Evolutionary conservation across 2,888 invertebrate genomes (phyloP).

Genomic region (Choristoneura rosaceana): DNA sequence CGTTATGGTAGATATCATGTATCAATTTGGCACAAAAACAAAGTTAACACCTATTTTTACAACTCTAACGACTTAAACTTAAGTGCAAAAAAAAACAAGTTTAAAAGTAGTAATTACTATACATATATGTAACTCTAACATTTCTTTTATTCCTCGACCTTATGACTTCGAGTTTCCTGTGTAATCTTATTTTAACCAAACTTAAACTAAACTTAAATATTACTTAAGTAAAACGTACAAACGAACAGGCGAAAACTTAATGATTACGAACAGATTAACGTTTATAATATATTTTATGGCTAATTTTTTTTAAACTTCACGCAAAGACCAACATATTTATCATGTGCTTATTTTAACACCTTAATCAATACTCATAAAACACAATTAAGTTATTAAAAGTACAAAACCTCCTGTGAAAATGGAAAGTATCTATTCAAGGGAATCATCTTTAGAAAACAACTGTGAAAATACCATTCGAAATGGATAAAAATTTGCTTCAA

Average conservation of each 20-base stretch:
- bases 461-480: no score
- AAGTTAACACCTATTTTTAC: background rate
- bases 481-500: no score
- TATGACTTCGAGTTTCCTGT: background rate
- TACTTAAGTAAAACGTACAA: background rate
- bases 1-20: background rate
- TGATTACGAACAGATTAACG: slow-evolving; percentile 1
- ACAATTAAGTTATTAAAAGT: background rate
- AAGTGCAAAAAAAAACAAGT: background rate
- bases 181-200: background rate
- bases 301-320: slow-evolving; percentile 5
- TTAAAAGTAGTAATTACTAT: background rate
- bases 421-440: no score
- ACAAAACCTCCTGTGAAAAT: background rate
- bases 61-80: background rate
- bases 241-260: slow-evolving; percentile 4
- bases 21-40: slow-evolving; percentile 5
- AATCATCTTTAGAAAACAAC: no score
- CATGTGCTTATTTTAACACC: background rate
- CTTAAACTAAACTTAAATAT: slow-evolving; percentile 1
- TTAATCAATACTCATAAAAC: background rate
- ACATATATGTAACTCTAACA: background rate
- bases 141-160: background rate
- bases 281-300: slow-evolving; percentile 2
- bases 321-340: background rate